Evolutionary conservation across 2,113 vertebrate genomes (phyloP).

Genomic region (Steatornis caripensis): DNA sequence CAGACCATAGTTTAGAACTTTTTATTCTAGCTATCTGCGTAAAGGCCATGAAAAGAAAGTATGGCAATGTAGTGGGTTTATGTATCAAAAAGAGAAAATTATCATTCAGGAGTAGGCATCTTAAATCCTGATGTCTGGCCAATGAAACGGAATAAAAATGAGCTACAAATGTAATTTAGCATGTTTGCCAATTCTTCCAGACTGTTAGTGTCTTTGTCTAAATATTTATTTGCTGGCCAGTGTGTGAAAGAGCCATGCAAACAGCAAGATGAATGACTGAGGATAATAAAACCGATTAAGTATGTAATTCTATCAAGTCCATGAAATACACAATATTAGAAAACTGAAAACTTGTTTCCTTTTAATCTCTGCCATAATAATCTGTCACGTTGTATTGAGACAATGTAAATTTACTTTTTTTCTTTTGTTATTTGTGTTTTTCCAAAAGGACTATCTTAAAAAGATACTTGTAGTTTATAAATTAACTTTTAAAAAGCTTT

Average conservation of each 20-base stretch:
- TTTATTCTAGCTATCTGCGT: not conserved
- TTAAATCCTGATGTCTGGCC: not conserved
- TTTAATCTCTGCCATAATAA: not conserved
- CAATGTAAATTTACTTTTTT: not conserved
- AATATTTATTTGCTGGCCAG: not conserved
- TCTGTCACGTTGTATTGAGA: not conserved
- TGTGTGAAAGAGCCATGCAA: not conserved
- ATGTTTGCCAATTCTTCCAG: not conserved
- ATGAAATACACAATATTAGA: not conserved
- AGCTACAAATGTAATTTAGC: not conserved
- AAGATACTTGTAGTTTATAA: not conserved
- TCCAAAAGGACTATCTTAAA: not conserved
- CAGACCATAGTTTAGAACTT: not conserved
- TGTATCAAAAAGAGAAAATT: not conserved
- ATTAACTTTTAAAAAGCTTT: not conserved
- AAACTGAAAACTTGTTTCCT: not conserved
- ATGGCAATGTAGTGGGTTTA: not conserved
- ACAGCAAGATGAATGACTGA: not conserved
- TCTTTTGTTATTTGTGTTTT: not conserved
- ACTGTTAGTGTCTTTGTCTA: not conserved
- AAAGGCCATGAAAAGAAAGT: not conserved
- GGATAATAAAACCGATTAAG: not conserved
- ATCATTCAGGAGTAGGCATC: not conserved
- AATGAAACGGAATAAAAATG: not conserved
- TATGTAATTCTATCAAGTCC: not conserved